phyloP scores from a whole-genome alignment of 1,140 invertebrate genomes.

The Drosophila rufa region DNA sequence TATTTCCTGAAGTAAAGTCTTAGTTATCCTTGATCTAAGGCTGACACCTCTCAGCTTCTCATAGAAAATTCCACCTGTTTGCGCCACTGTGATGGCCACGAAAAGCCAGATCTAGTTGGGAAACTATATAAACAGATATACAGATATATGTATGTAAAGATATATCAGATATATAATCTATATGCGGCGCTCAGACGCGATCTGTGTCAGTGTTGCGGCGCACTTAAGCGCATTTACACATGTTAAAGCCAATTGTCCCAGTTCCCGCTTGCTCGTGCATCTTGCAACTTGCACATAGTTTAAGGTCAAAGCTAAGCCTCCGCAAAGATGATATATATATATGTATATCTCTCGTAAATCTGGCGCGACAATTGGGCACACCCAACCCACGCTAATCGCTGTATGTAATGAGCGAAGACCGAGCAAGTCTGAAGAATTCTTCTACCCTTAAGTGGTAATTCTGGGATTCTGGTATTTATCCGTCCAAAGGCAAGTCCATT shows the following conservation, averaged over 20 bases:
- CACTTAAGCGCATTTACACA: slow-evolving; percentile 80
- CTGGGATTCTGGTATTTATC: background rate
- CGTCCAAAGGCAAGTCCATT: slow-evolving; percentile 54
- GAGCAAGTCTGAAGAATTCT: background rate
- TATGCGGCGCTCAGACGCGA: slow-evolving; percentile 26
- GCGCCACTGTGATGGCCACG: slow-evolving; percentile 27
- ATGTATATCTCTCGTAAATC: slow-evolving; percentile 26
- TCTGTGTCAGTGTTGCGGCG: slow-evolving; percentile 70
- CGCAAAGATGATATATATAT: slow-evolving; percentile 16
- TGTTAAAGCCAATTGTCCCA: slow-evolving; percentile 74
- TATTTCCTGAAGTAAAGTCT: no score
- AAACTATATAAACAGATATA: slow-evolving; percentile 3
- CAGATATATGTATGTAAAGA: slow-evolving; percentile 3
- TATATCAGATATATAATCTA: slow-evolving; percentile 7
- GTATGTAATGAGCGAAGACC: no score
- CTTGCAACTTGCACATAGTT: slow-evolving; percentile 45
- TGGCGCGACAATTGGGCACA: slow-evolving; percentile 71
- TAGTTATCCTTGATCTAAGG: no score
- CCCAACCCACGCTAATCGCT: slow-evolving; percentile 66
- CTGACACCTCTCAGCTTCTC: no score
- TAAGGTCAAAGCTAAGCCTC: slow-evolving; percentile 70
- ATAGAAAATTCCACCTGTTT: slow-evolving; percentile 29
- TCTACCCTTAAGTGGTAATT: slow-evolving; percentile 5
- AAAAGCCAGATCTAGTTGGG: slow-evolving; percentile 28
- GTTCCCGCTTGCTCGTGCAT: slow-evolving; percentile 23